Conservation (phyloP, 2,797 vertebrate species). For the Myotis myotis region DNA sequence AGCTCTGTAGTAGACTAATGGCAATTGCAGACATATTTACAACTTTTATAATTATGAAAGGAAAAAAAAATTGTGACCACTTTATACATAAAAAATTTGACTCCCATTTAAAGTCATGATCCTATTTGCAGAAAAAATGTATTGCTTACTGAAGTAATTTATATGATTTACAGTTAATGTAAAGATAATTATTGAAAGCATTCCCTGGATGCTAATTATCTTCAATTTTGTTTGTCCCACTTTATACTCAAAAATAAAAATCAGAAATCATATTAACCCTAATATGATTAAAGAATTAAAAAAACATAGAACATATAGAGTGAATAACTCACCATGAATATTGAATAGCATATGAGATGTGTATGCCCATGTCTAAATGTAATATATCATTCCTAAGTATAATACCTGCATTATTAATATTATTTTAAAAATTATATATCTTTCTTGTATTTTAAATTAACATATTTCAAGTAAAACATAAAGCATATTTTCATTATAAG, state of each 20-base stretch:
- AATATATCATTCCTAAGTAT: background rate
- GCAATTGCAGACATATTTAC: background rate
- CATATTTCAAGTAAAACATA: slow-evolving; percentile 25
- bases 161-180: background rate
- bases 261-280: background rate
- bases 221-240: background rate
- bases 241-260: slow-evolving; percentile 45
- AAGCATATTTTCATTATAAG: background rate
- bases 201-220: background rate
- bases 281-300: slow-evolving; percentile 9
- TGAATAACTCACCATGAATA: background rate
- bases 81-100: slow-evolving; percentile 44
- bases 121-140: background rate
- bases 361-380: background rate
- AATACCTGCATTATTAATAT: background rate
- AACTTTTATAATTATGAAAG: slow-evolving; percentile 40
- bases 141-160: slow-evolving; percentile 39
- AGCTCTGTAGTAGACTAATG: background rate
- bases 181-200: slow-evolving; percentile 24
- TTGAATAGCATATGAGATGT: background rate
- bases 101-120: background rate
- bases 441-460: slow-evolving; percentile 15
- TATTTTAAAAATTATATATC: background rate
- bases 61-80: background rate
- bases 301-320: background rate